Base-by-base conservation (phyloP, 2,113 vertebrate genomes). In the Chionis minor region DNA sequence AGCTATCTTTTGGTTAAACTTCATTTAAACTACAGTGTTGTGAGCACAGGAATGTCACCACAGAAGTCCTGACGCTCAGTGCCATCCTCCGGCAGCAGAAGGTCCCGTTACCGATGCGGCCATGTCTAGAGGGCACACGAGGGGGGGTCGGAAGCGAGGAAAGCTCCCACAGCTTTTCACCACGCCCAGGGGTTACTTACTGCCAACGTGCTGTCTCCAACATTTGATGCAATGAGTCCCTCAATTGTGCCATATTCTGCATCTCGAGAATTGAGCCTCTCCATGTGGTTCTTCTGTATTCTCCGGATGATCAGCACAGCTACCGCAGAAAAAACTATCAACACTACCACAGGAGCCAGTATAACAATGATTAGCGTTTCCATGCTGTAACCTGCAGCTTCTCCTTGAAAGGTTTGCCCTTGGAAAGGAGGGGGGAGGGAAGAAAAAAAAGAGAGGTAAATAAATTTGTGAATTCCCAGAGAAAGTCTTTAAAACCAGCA, bases 231-330 rank as follows among this genome's bases (percentile, higher is more conserved):
- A 80, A 99, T 99, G 61, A 99, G 99, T 20, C 99, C 99, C 75
- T 99, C 99, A 2, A 99, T 99, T 10, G 99, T 99, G 86, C 99
- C 99, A 1, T 99, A 99, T 63, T 99, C 99, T 12, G 99, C 99
- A 70, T 99, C 99, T 52, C 99, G 98, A 0, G 99, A 98, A 6
- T 98, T 99, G 45, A 99, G 98, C 54, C 99, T 98, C 95, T 99
- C 99, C 98, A 99, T 99, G 56, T 99, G 99, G 94, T 98, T 98
- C 61, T 98, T 98, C 96, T 99, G 99, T 86, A 99, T 98, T 88
- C 98, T 99, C 67, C 98, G 98, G 95, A 99, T 98, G 79, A 99
- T 97, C 30, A 99, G 97, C 94, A 99, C 98, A 30, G 99, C 98
- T 18, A 99, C 91, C 5, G 97, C 98, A 33, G 99, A 98, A 91